Base-by-base conservation (phyloP, 2,888 invertebrate genomes). In the Allacma fusca region DNA sequence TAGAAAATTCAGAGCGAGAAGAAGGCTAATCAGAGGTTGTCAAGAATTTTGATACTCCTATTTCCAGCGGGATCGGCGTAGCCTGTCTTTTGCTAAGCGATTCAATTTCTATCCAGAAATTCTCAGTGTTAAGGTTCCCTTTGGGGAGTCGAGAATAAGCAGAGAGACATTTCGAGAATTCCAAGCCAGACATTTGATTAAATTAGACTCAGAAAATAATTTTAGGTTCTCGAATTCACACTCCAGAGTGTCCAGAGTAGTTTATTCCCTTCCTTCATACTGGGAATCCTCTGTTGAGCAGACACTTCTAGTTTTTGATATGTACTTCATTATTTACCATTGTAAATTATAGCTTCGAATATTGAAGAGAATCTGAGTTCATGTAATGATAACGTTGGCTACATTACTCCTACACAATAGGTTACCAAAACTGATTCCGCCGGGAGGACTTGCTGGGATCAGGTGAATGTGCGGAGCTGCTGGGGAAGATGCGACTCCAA, bases 401-500 rank as follows among this genome's bases (percentile, higher is more conserved):
- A 1, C 19, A 19, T 50, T 50, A 50, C 16, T 5, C 34, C 34
- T 50, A 2, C 16, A 50, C 16, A 50, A 19, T 50, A 85, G 84
- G 86, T 86, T n/a, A 81, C 84, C 9, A 91, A 91, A 84, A 86
- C 87, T 0, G 92, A 92, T 84, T 88, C 88, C 29, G 88, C 88
- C 34, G 93, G 93, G 0, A 89, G 90, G 19, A 89, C 90, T 78
- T 94, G 94, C 85, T 92, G 92, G 91, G 94, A 93, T 84, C 88
- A 89, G 73, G 89, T 94, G 16, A 91, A 91, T 57, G 92, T 94
- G 0, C 65, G 72, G 7, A 71, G 71, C 19, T 94, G 94, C 86
- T 93, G 93, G 89, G 94, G 94, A 23, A 88, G 93, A 71, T 95
- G 94, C 85, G 93, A 94, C 86, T 93, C 94, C 0, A 92, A 92